phyloP scores from a whole-genome alignment of 2,888 invertebrate genomes.

The Eupsilia transversa region DNA sequence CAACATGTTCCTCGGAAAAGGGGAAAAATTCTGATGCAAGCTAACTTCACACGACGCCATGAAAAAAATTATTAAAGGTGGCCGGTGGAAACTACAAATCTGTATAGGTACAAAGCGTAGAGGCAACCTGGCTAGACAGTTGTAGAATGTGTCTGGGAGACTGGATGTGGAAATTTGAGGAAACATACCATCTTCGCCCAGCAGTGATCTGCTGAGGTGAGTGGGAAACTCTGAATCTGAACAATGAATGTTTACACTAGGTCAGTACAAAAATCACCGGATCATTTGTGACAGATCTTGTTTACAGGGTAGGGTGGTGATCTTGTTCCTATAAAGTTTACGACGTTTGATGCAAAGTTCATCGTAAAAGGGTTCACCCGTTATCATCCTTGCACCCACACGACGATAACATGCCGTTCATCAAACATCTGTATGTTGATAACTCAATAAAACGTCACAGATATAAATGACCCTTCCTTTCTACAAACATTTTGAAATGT shows the following conservation, averaged over 20 bases:
- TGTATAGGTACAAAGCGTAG: neutral
- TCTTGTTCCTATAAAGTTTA: slow-evolving; percentile 32
- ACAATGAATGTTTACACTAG: neutral
- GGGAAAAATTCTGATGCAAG: neutral
- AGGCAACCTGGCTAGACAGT: neutral
- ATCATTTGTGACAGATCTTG: slow-evolving; percentile 9
- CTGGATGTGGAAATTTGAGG: neutral
- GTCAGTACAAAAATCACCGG: neutral
- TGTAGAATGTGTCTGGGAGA: neutral
- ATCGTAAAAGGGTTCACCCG: slow-evolving; percentile 56
- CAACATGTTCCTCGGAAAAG: neutral
- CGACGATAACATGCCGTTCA: slow-evolving; percentile 48
- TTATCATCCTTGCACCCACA: slow-evolving; percentile 58
- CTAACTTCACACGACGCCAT: neutral
- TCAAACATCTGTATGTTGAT: slow-evolving; percentile 56
- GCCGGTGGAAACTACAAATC: neutral
- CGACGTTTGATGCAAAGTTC: slow-evolving; percentile 58
- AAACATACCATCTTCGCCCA: neutral
- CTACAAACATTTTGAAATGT: slow-evolving; percentile 24
- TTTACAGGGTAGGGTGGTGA: slow-evolving; percentile 28
- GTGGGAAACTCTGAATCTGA: neutral
- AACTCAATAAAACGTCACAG: slow-evolving; percentile 38
- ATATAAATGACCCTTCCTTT: slow-evolving; percentile 37
- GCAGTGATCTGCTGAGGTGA: neutral
- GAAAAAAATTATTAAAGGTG: neutral